Evolutionary conservation across 2,113 vertebrate species (phyloP).

Genomic region (Erythrolamprus reginae): DNA sequence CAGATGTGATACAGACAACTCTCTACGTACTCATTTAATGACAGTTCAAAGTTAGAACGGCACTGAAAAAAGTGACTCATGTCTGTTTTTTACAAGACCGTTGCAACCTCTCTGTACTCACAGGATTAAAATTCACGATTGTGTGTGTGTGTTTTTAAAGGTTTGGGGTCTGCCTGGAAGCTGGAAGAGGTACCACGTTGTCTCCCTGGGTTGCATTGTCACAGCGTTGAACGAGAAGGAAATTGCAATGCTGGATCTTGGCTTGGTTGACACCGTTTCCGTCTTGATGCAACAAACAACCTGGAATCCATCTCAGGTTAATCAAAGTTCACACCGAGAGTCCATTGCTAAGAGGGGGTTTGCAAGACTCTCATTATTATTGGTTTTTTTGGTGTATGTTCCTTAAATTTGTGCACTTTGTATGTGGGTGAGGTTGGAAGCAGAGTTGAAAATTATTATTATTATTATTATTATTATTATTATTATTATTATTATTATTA

Average conservation of each 20-base stretch:
- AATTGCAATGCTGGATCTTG: conserved; percentile 67
- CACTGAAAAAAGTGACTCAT: too few relatives aligned
- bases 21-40: too few relatives aligned
- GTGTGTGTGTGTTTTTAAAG: conserved; percentile 43
- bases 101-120: too few relatives aligned
- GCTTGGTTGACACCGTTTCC: conserved; percentile 64
- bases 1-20: too few relatives aligned
- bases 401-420: not conserved
- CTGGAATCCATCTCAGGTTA: conserved; percentile 70
- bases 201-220: conserved; percentile 70
- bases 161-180: conserved; percentile 60
- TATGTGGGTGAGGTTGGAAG: not conserved
- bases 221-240: conserved; percentile 66
- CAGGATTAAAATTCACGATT: too few relatives aligned
- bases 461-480: too few relatives aligned
- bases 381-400: not conserved
- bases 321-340: not conserved
- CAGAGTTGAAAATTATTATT: not conserved
- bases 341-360: not conserved
- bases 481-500: too few relatives aligned
- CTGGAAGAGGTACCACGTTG: conserved; percentile 70
- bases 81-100: too few relatives aligned
- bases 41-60: too few relatives aligned
- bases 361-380: not conserved
- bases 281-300: conserved; percentile 63